phyloP scores from a whole-genome alignment of 2,797 vertebrate genomes.

The Characodon lateralis region DNA sequence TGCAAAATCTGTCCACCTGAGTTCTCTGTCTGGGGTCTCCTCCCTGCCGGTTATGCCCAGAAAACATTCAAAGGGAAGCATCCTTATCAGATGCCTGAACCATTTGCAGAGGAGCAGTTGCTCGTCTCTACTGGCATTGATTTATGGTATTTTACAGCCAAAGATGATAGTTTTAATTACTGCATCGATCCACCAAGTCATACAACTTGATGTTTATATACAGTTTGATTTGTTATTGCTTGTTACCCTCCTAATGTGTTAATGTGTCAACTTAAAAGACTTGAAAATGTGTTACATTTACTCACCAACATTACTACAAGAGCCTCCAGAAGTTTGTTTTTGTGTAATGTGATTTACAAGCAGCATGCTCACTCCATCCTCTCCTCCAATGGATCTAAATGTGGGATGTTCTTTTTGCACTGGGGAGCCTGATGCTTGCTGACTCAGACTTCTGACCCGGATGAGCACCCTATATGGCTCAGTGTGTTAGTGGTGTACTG shows the following conservation, averaged over 20 bases:
- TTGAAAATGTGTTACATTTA: neutral
- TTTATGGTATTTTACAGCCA: too few relatives aligned
- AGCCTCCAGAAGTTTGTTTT: neutral
- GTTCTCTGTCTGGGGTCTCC: neutral
- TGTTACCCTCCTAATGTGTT: neutral
- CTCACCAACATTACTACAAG: neutral
- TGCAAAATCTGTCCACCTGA: neutral
- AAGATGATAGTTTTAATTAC: too few relatives aligned
- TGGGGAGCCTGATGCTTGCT: slow-evolving; percentile 8
- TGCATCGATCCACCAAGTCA: neutral
- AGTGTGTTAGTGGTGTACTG: slow-evolving; percentile 40
- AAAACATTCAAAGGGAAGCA: too few relatives aligned
- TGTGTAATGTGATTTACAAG: neutral
- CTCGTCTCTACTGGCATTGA: too few relatives aligned
- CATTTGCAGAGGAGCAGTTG: too few relatives aligned
- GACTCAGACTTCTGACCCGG: slow-evolving; percentile 34
- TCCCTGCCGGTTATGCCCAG: too few relatives aligned
- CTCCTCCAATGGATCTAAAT: neutral
- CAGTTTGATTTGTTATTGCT: neutral
- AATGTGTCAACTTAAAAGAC: neutral
- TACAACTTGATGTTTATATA: neutral
- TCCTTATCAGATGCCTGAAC: too few relatives aligned
- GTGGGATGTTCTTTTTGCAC: neutral
- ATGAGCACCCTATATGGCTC: slow-evolving; percentile 7
- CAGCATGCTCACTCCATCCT: neutral